Evolutionary conservation across 1,140 invertebrate species (phyloP), one percentile per base, ranked within the genome.

Genomic region (Drosophila kepulauana): DNA sequence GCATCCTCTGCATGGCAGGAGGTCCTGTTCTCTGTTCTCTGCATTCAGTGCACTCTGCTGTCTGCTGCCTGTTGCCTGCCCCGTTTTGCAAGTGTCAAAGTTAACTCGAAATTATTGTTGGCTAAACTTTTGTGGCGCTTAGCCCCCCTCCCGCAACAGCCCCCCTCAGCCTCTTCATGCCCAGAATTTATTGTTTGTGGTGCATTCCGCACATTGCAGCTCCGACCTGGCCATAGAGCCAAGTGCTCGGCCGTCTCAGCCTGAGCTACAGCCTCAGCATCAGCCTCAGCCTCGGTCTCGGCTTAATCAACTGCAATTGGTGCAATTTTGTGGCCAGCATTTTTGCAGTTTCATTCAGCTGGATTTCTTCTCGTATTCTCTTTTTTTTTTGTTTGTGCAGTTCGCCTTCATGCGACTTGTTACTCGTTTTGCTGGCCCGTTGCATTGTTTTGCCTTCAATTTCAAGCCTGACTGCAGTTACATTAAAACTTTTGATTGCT

Each of bases 101-200:
- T 88, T 88, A 88, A 88, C 84, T 89, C 84, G 84, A 88, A 88
- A 88, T 88, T 88, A 88, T 88, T 88, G 84, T 88, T 88, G 84
- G 84, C 84, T 88, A 88, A 88, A 88, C 84, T 88, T 88, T 88
- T 88, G 80, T 89, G 84, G 84, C 85, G 84, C 85, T 88, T 87
- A 84, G 84, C 35, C 41, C 11, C 65, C 8, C 38, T 4, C 28
- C 20, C 20, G 20, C 20, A 25, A 7, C 35, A 5, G 5, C 16
- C 33, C 38, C 46, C n/a, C 5, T 11, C 45, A n/a, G 48, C 13
- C 41, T 65, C 69, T 54, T 28, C 41, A 30, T 59, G 35, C 61
- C 25, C 58, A 58, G 84, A 84, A 88, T 88, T 88, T 88, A 89
- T 88, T 89, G 84, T 88, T 75, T 88, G 84, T 72, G 84, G 77